Conservation (phyloP, 2,113 vertebrate genomes). For the Erinaceus europaeus region DNA sequence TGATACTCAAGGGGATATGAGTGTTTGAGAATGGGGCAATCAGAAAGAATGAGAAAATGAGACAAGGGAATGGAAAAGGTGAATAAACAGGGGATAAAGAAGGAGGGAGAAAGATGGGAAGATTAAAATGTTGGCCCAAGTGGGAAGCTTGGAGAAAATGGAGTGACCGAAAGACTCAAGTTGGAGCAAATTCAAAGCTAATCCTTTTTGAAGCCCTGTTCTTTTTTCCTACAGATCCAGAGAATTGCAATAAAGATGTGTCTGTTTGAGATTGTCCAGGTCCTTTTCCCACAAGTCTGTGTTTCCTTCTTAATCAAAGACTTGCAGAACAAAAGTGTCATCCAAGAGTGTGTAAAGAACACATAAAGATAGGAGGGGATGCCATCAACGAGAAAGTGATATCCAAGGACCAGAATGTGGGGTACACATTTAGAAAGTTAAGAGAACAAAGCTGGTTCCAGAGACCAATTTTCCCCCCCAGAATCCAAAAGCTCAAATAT, state of each 20-base stretch:
- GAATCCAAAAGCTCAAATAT: neutral
- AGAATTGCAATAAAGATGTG: slow-evolving; percentile 38
- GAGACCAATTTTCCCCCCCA: neutral
- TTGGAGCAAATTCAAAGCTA: slow-evolving; percentile 34
- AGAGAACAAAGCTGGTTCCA: neutral
- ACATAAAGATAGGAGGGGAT: slow-evolving; percentile 3
- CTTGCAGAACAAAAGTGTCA: slow-evolving; percentile 23
- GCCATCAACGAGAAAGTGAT: neutral
- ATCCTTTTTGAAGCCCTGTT: slow-evolving; percentile 19
- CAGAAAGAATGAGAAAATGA: slow-evolving; percentile 63
- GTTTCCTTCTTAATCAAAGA: slow-evolving; percentile 47
- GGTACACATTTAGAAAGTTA: slow-evolving; percentile 8
- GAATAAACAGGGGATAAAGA: slow-evolving; percentile 51
- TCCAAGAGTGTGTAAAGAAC: slow-evolving; percentile 37
- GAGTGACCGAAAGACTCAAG: neutral
- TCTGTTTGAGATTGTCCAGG: slow-evolving; percentile 60
- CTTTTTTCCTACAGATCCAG: slow-evolving; percentile 38
- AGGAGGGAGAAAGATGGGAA: slow-evolving; percentile 45
- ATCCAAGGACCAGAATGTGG: neutral
- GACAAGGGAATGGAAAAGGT: slow-evolving; percentile 65
- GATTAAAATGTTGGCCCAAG: slow-evolving; percentile 46
- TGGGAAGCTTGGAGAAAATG: neutral
- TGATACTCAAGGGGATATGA: slow-evolving; percentile 47
- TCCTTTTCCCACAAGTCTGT: slow-evolving; percentile 41
- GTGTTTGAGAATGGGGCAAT: slow-evolving; percentile 53